phyloP scores from a whole-genome alignment of 2,113 vertebrate genomes.

The Pterocles gutturalis region DNA sequence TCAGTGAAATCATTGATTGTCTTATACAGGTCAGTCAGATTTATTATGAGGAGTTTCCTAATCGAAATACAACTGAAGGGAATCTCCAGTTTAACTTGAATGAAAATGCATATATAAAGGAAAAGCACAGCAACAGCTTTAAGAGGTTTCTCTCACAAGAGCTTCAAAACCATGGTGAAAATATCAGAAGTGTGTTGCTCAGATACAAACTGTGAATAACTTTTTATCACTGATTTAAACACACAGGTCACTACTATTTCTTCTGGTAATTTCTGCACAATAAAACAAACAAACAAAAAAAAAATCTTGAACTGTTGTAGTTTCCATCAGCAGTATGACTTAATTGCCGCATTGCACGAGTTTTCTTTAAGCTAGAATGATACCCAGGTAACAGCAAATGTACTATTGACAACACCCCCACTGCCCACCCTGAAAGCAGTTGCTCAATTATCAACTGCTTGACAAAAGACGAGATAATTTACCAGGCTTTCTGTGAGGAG shows the following conservation, averaged over 20 bases:
- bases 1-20: neutral
- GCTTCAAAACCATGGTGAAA: neutral
- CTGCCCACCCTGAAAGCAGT: neutral
- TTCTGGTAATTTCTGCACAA: neutral
- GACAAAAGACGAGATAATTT: constrained; percentile 63
- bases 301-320: neutral
- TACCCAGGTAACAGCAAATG: neutral
- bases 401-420: neutral
- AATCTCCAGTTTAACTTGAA: neutral
- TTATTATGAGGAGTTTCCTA: neutral
- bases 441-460: neutral
- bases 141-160: neutral
- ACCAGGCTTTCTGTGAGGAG: constrained; percentile 70
- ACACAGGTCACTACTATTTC: neutral
- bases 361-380: neutral
- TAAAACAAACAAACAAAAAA: neutral
- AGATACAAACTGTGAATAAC: neutral
- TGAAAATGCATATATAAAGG: neutral
- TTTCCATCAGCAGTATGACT: neutral
- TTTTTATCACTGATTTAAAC: neutral
- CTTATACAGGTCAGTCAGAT: neutral
- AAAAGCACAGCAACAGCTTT: neutral
- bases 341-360: neutral
- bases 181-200: neutral
- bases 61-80: neutral